Evolutionary conservation across 2,113 vertebrate genomes (phyloP), one percentile per base, ranked within the genome.

Genomic region (Rhinolophus sinicus): DNA sequence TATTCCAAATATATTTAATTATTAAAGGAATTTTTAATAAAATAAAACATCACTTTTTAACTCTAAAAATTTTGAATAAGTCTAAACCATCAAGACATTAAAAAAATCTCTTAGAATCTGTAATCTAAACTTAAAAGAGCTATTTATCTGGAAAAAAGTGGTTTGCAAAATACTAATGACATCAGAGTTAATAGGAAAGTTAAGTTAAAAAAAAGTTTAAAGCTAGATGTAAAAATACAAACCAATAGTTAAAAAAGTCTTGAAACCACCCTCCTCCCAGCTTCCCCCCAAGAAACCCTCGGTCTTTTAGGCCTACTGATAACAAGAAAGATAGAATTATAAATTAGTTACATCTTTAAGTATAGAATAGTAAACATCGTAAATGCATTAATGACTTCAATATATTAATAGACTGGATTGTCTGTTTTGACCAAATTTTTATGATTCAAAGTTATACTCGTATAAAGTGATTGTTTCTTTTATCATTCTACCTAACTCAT

Each of bases 11-110:
- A 69, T 22, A 88, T 72, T 81, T 89, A 62, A 76, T 58, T 92
- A 69, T 73, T 30, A 94, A 93, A 81, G 44, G 19, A 70, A 3
- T 44, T 62, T 76, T 72, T 28, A 30, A 64, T 52, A 19, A 81
- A 54, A 87, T 80, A 83, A 90, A 96, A 65, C 28, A 89, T 54
- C 16, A 33, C 8, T 54, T 93, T 60, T 84, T 67, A 62, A 95
- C 52, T 18, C 7, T 60, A 92, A 47, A 38, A 47, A 26, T 38
- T 44, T 62, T 62, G 3, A 75, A 75, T 62, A 94, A 50, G 67
- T 54, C 50, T 75, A 93, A 88, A 50, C 8, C 40, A 75, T 85
- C 44, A 85, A 89, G 58, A 76, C 15, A 24, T 80, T 35, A 44
- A 60, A 85, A 56, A 90, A 75, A 78, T 56, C 26, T 56, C 65